Evolutionary conservation across 2,888 invertebrate genomes (phyloP), one percentile per base, ranked within the genome.

Genomic region (Harpagoxenus sublaevis): DNA sequence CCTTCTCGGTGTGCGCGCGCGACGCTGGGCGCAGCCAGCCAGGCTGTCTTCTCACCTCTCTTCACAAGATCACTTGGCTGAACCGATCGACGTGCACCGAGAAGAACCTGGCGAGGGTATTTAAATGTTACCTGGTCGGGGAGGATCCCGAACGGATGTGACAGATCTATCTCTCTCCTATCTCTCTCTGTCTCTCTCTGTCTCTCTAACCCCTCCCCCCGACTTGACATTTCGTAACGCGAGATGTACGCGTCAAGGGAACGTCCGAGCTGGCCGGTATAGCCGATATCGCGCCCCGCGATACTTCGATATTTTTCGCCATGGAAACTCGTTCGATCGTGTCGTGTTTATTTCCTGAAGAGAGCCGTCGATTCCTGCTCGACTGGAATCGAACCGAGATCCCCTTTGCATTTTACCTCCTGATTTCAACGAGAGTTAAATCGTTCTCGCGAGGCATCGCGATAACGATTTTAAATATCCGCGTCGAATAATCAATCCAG

Each of bases 41-140:
- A 68, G 35, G 63, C 62, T 62, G 62, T 82, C 77, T 39, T n/a
- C 57, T 77, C 35, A 51, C 60, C n/a, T 62, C 60, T 78, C 62
- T 83, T 83, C 62, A 12, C 62, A 31, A 42, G 65, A 86, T 73
- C 73, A 78, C 85, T 35, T 51, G 84, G 74, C 70, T 70, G 60
- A 66, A 42, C 73, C 63, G 45, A 83, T 60, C 86, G 70, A 63
- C 63, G 77, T 71, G 86, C 85, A 84, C 84, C 84, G 83, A 82
- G 79, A 71, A 83, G 85, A 84, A 91, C 91, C 91, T 90, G 89
- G 84, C 86, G 90, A 85, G 85, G 73, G 88, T 86, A 91, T 90
- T 89, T 85, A 88, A 85, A 86, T 74, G 75, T 88, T 88, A 89
- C 79, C 84, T 71, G 57, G 75, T 75, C 75, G 65, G 62, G 48